Base-by-base conservation (phyloP, 2,797 vertebrate species). In the Xenopus petersii region DNA sequence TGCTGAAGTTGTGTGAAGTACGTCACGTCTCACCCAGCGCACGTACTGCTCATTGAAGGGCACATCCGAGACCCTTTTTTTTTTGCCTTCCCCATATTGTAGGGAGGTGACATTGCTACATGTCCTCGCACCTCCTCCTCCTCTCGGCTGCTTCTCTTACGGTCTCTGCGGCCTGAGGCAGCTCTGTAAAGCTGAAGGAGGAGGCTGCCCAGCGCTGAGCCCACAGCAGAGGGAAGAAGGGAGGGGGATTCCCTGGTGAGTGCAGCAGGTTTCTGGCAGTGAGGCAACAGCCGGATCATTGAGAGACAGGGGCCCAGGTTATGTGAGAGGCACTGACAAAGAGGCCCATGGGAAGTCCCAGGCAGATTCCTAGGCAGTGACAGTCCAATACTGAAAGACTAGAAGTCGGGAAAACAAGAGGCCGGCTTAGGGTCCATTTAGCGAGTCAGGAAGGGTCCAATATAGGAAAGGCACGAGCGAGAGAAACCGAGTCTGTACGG, bases 71-170 rank as follows among this genome's bases (percentile, higher is more conserved):
- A 47, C 60, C 47, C 54, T 49, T 47, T 56, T 21, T 21, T 21
- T 21, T 26, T 64, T 58, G 67, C 51, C 74, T 21, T 61, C 67
- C 74, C 56, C 15, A 15, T 60, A 51, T 75, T 70, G 48, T 33
- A 48, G 69, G 69, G 69, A 76, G 75, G 68, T 76, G 75, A 76
- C 75, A 71, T 66, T 76, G 64, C 67, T 67, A 54, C 63, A n/a
- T 71, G 75, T 60, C 68, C 63, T 68, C 17, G 68, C 46, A 42
- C 75, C 75, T 71, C 75, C 74, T 21, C 21, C 21, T 71, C 56
- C 67, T 42, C 36, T 42, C 47, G 60, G 17, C 74, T 64, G 74
- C 74, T 70, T 64, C 62, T 75, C 36, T 21, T 70, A 33, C 62
- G 42, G 67, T 65, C 67, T 62, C 66, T 59, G 74, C 61, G 46